These are phyloP conservation scores for Athalia rosae DNA, from an alignment of 2,888 invertebrate species.

Conservation along the genomic window DNA sequence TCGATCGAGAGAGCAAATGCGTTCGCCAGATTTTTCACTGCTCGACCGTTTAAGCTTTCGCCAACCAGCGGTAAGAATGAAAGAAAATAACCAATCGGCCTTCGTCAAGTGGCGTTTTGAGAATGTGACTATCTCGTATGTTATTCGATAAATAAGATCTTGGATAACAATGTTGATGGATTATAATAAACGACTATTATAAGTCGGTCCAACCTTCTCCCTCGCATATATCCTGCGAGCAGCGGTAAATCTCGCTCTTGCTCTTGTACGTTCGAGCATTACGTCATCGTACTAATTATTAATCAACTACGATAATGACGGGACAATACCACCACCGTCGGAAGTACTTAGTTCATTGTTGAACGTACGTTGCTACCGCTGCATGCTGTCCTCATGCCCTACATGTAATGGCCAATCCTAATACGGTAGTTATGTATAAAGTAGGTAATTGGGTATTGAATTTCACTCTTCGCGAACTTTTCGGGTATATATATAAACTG, in stretches of 20 bases:
- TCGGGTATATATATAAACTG: constrained; percentile 5
- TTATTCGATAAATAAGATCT: constrained; percentile 60
- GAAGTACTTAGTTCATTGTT: constrained; percentile 68
- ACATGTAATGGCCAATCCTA: constrained; percentile 61
- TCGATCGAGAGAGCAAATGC: too few relatives aligned
- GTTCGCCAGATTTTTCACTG: too few relatives aligned
- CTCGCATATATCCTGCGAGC: constrained; percentile 64
- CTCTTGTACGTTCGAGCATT: constrained; percentile 68
- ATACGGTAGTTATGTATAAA: constrained; percentile 11
- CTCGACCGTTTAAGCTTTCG: too few relatives aligned
- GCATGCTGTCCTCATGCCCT: constrained; percentile 66
- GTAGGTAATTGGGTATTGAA: constrained; percentile 1
- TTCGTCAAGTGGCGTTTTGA: too few relatives aligned
- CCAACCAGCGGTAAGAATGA: too few relatives aligned
- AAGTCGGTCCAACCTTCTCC: constrained; percentile 67
- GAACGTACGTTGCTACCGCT: constrained; percentile 51
- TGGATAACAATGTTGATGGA: constrained; percentile 66
- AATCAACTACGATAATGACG: constrained; percentile 70
- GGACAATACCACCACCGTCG: constrained; percentile 68
- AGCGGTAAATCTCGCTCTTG: constrained; percentile 63
- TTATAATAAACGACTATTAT: constrained; percentile 62
- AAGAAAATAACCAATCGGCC: too few relatives aligned
- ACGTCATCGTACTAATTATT: constrained; percentile 70
- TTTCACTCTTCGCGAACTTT: constrained; percentile 13
- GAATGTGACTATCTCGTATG: neutral